Base-by-base conservation (phyloP, 2,888 invertebrate species). In the Drosophila trichaetosa region DNA sequence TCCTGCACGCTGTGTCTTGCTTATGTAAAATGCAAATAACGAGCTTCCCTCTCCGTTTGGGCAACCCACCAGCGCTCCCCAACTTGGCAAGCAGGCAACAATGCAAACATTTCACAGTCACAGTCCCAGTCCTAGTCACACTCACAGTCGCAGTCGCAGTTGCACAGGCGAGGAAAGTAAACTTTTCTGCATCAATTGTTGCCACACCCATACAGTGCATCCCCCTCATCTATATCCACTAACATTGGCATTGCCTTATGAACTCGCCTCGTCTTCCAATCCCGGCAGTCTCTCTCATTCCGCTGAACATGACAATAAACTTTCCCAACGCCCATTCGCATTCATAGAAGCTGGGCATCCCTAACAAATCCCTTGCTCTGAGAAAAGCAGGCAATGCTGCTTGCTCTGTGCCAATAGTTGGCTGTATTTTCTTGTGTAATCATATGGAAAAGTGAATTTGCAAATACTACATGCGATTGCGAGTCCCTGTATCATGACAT, bases 371-470 rank as follows among this genome's bases (percentile, higher is more conserved):
- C 21, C 16, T 31, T 29, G 6, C 31, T 31, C 31, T 10, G 42
- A 29, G 36, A 54, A 52, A 54, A 61, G 52, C 51, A 56, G 16
- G 36, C 36, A 72, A 53, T 64, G 65, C 21, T 71, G 58, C 67
- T 64, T 71, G 66, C 60, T 52, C 69, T 73, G 51, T 67, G 80
- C 76, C 87, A 90, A 86, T 90, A 81, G 79, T 88, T 85, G 80
- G 72, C 82, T 87, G 84, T 82, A 83, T 89, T 82, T 82, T 81
- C 78, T 73, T 78, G 87, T 83, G 86, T 87, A 91, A 87, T 91
- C 87, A 83, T 82, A 82, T 87, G 87, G 82, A 87, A 91, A 91
- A 91, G 80, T 87, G 86, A 89, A 89, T 91, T 87, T 89, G 79
- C 79, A 90, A 91, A 90, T 87, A 87, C 75, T 74, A 84, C 85